Conservation (phyloP, 2,797 vertebrate species). For the Lates japonicus region DNA sequence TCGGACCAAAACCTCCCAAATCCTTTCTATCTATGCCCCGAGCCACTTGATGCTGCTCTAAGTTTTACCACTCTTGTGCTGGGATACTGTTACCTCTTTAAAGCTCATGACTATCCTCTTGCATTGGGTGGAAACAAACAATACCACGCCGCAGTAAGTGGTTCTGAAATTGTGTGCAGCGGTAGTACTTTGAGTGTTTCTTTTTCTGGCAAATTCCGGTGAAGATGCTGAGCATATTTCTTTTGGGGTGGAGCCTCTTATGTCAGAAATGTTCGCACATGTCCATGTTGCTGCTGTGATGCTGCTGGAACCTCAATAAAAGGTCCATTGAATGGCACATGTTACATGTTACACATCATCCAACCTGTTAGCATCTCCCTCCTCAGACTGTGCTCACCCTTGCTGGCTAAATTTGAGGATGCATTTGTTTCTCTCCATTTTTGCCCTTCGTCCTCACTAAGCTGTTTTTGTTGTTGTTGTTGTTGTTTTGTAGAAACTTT, state of each 20-base stretch:
- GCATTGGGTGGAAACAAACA: conserved; percentile 4
- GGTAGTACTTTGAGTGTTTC: not conserved
- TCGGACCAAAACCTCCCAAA: not conserved
- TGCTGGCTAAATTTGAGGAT: not conserved
- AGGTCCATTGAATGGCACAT: not conserved
- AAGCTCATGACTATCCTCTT: not conserved
- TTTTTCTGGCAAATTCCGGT: not conserved
- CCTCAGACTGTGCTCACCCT: not conserved
- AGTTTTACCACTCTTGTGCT: not conserved
- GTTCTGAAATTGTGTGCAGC: not conserved
- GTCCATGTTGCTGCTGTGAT: not conserved
- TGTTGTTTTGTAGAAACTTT: not conserved
- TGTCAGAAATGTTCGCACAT: not conserved
- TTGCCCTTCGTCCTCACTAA: not conserved
- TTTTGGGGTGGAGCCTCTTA: not conserved
- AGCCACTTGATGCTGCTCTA: not conserved
- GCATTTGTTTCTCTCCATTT: not conserved
- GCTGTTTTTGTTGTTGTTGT: too few relatives aligned
- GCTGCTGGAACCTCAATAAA: conserved; percentile 3
- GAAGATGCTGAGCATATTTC: conserved; percentile 1
- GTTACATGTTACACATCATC: not conserved
- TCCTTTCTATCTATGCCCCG: not conserved
- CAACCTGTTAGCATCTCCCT: conserved; percentile 12
- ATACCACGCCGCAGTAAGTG: not conserved
- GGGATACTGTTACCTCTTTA: not conserved